phyloP scores from a whole-genome alignment of 2,113 vertebrate genomes.

The Carollia perspicillata region DNA sequence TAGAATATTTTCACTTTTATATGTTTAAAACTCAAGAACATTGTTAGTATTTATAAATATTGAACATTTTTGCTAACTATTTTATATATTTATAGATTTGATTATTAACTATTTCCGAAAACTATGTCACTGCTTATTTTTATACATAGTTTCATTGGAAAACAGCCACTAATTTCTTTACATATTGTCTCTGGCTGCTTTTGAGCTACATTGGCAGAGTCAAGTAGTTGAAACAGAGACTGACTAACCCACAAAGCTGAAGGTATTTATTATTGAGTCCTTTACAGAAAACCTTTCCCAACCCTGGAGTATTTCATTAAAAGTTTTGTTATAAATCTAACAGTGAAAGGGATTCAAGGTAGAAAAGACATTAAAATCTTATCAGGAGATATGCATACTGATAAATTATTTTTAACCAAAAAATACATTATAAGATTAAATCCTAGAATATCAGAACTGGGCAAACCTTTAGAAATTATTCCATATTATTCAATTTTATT shows the following conservation, averaged over 20 bases:
- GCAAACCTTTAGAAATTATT: neutral
- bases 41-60: neutral
- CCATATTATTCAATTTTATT: neutral
- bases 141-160: neutral
- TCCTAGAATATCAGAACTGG: neutral
- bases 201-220: neutral
- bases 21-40: neutral
- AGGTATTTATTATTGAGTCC: neutral
- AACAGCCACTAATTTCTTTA: neutral
- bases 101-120: neutral
- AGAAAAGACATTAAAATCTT: neutral
- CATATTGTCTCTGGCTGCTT: neutral
- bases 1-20: neutral
- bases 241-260: neutral
- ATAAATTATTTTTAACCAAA: neutral
- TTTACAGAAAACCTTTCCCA: neutral
- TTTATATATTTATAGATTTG: neutral
- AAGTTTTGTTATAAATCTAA: constrained; percentile 16
- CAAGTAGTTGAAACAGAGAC: neutral
- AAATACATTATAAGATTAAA: neutral
- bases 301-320: neutral
- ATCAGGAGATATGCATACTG: neutral
- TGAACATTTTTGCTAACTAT: neutral
- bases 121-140: neutral
- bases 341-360: neutral